A percentile compares a stretch with the other conserved stretches of the same genome.
Evolutionary conservation across 2,113 vertebrate genomes (phyloP).

Genomic region (Tichodroma muraria): DNA sequence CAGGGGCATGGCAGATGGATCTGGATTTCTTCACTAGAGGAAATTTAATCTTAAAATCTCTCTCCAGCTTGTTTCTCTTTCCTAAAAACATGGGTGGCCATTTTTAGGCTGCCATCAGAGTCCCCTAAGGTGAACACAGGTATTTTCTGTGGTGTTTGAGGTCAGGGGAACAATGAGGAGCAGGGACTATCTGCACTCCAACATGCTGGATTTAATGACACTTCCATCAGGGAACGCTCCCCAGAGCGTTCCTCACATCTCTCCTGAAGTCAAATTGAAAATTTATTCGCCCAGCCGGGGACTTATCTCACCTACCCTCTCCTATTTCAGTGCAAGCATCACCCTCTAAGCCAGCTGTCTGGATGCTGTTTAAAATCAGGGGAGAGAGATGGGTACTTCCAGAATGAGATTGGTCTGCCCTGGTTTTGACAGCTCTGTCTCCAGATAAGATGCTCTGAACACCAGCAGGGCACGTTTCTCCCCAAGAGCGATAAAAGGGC

Average conservation of each 20-base stretch:
- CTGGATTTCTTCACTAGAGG: background rate
- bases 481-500: background rate
- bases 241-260: background rate
- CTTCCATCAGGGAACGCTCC: background rate
- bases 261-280: background rate
- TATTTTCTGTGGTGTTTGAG: background rate
- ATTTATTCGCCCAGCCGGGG: background rate
- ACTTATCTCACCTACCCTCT: conserved; percentile 28
- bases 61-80: background rate
- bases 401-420: background rate
- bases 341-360: background rate
- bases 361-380: background rate
- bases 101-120: background rate
- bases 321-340: background rate
- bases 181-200: background rate
- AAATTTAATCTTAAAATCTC: background rate
- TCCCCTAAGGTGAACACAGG: background rate
- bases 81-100: background rate
- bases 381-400: background rate
- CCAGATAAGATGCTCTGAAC: background rate
- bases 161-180: background rate
- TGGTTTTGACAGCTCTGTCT: background rate
- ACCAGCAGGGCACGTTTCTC: background rate
- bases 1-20: background rate
- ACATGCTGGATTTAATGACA: background rate